Evolutionary conservation across 1,140 invertebrate genomes (phyloP).

Genomic region (Neotoxoptera formosana): DNA sequence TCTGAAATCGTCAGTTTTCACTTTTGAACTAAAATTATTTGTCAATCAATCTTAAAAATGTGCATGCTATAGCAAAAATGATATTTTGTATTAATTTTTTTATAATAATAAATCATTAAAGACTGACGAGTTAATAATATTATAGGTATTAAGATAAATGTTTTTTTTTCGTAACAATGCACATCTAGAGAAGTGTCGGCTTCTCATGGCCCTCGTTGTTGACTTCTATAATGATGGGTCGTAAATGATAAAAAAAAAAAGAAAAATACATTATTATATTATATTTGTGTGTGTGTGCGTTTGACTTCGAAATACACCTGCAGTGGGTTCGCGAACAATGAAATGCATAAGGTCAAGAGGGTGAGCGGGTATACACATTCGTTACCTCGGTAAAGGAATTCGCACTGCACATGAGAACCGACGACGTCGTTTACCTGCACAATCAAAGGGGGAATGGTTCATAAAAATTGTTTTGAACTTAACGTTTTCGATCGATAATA

Average conservation of each 20-base stretch:
- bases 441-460: neutral
- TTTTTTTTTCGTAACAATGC: neutral
- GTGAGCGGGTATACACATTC: neutral
- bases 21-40: slow-evolving; percentile 46
- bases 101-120: neutral
- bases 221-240: neutral
- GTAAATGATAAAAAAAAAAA: neutral
- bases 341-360: neutral
- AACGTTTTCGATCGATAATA: neutral
- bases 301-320: neutral
- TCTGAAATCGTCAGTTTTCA: slow-evolving; percentile 15
- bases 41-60: neutral
- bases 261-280: neutral
- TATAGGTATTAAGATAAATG: neutral
- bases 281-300: no score
- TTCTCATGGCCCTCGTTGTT: neutral
- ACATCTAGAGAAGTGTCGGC: neutral
- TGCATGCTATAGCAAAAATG: neutral
- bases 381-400: neutral
- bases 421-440: neutral
- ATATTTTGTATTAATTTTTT: no score
- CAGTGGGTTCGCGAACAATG: neutral
- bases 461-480: neutral
- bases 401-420: neutral
- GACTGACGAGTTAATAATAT: neutral